These are phyloP conservation scores for Pseudeuparius sepicola DNA, from an alignment of 2,888 invertebrate species.

Conservation along the genomic window DNA sequence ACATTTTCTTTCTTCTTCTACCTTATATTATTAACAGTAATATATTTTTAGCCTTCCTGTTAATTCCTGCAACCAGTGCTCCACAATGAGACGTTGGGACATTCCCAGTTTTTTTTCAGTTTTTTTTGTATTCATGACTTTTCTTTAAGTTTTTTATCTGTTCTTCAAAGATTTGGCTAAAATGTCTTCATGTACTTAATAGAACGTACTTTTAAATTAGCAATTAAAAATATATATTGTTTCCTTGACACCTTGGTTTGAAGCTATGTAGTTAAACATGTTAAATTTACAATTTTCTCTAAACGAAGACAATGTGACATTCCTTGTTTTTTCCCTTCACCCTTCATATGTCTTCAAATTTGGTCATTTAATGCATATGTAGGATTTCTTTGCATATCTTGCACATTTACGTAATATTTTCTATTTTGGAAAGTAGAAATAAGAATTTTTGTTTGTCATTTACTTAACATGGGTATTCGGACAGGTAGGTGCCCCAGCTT, in stretches of 20 bases:
- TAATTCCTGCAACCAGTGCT: slow-evolving; percentile 7
- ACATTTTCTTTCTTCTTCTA: slow-evolving; percentile 2
- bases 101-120: slow-evolving; percentile 6
- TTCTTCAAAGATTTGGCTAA: slow-evolving; percentile 4
- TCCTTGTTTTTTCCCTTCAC: slow-evolving; percentile 2
- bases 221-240: slow-evolving; percentile 5
- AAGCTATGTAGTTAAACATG: slow-evolving; percentile 5
- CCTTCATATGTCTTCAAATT: too few relatives aligned
- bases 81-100: slow-evolving; percentile 9
- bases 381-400: too few relatives aligned
- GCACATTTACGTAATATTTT: too few relatives aligned
- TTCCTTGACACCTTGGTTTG: slow-evolving; percentile 6
- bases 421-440: too few relatives aligned
- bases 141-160: slow-evolving; percentile 4
- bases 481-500: too few relatives aligned
- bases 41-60: slow-evolving; percentile 8
- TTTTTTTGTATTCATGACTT: neutral
- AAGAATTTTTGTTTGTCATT: too few relatives aligned
- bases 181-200: slow-evolving; percentile 4
- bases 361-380: too few relatives aligned
- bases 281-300: neutral
- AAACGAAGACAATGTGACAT: slow-evolving; percentile 3
- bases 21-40: slow-evolving; percentile 5
- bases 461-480: too few relatives aligned
- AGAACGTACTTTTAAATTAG: slow-evolving; percentile 1